Conservation (phyloP, 2,797 vertebrate species). For the Syngnathus acus region DNA sequence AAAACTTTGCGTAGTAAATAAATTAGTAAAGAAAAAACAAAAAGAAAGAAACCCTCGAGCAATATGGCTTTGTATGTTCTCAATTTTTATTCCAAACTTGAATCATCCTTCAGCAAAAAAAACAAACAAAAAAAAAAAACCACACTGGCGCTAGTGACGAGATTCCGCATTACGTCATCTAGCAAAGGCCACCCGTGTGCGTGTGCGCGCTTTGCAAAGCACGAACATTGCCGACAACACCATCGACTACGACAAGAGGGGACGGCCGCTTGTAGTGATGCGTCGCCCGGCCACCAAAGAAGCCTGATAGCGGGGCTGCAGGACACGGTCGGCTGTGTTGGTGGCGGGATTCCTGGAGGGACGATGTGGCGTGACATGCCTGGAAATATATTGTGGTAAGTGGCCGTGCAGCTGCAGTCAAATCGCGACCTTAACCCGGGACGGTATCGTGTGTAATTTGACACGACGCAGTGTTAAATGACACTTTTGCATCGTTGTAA, state of each 20-base stretch:
- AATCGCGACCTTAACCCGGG: constrained; percentile 60
- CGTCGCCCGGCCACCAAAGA: constrained; percentile 39
- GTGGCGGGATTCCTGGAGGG: constrained; percentile 29
- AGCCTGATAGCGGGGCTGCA: constrained; percentile 27
- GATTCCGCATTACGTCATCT: constrained; percentile 76
- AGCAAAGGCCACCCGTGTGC: constrained; percentile 47
- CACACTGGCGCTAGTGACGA: constrained; percentile 61
- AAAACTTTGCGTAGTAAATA: neutral
- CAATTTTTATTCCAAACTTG: constrained; percentile 17
- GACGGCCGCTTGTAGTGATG: constrained; percentile 47
- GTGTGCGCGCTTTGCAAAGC: constrained; percentile 36
- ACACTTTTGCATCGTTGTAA: constrained; percentile 38
- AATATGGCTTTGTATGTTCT: rapidly evolving
- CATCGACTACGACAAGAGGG: constrained; percentile 20
- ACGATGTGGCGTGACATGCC: constrained; percentile 53
- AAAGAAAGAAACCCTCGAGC: neutral
- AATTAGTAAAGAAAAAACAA: neutral
- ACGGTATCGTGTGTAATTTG: constrained; percentile 27
- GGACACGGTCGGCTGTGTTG: constrained; percentile 29
- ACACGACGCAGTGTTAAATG: constrained; percentile 52
- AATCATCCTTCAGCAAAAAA: constrained; percentile 26
- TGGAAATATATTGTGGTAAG: constrained; percentile 72
- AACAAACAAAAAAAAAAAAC: neutral
- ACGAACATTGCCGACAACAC: constrained; percentile 56
- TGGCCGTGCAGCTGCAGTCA: constrained; percentile 57